Base-by-base conservation (phyloP, 1,140 invertebrate genomes). In the Ostrea denselamellosa region DNA sequence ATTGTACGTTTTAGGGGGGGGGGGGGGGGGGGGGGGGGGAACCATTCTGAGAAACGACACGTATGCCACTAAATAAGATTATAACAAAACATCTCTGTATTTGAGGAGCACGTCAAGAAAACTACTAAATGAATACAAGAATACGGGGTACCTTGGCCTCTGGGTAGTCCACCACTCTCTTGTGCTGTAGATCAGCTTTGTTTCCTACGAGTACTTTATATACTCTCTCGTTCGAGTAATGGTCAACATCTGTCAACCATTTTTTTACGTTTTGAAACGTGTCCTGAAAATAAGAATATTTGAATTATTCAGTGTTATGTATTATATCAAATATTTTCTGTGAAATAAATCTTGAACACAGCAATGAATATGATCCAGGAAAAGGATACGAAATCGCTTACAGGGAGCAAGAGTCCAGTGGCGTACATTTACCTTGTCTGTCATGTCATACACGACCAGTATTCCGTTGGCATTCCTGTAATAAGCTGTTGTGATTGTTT, bases 401-500 rank as follows among this genome's bases (percentile, higher is more conserved):
- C n/a, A n/a, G n/a, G n/a, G n/a, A n/a, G n/a, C n/a, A n/a, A n/a
- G n/a, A n/a, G n/a, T n/a, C n/a, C n/a, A n/a, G n/a, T n/a, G 2
- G 34, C 5, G 17, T 17, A 62, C 17, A 77, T 17, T 28, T 77
- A 77, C 68, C 28, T 77, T 77, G 9, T 77, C 68, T 5, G 68
- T 77, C 22, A 77, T 77, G 68, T 77, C 68, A 44, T 77, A 77
- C 12, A 77, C 10, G 5, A 77, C 28, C 25, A 77, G 14, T 25
- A 77, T 92, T 90, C 94, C 94, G 98, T 99, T 99, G 58, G 98
- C 98, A 83, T 98, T 98, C 94, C 98, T 96, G 95, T 99, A 99
- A 94, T 99, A 99, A 9, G 98, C 98, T 83, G 98, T 99, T 81
- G 98, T 99, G 91, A 99, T 99, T 89, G 98, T 99, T 95, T 99